A percentile compares a stretch with the other conserved stretches of the same genome.
phyloP scores from a whole-genome alignment of 2,888 invertebrate species.

The Peribatodes rhomboidaria region DNA sequence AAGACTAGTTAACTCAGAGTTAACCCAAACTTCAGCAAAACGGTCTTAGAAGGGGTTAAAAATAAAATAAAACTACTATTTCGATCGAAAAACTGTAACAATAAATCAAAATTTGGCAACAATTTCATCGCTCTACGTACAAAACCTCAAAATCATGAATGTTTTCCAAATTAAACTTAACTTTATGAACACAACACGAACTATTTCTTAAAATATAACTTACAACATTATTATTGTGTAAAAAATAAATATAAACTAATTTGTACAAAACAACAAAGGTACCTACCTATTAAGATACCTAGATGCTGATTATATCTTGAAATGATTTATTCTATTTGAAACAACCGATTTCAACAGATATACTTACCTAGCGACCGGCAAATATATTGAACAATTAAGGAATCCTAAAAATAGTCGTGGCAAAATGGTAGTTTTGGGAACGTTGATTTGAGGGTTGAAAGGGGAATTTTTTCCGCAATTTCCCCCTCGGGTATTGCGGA shows the following conservation, averaged over 20 bases:
- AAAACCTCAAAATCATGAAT: not conserved
- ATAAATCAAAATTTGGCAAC: not conserved
- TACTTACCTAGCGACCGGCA: too few relatives aligned
- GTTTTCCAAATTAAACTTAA: not conserved
- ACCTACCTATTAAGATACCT: constrained; percentile 2
- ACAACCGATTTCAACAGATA: not conserved
- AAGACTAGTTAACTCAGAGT: too few relatives aligned
- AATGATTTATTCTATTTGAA: not conserved
- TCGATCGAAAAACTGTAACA: not conserved
- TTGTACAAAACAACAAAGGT: constrained; percentile 42
- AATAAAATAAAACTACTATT: not conserved
- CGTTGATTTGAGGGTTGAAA: too few relatives aligned
- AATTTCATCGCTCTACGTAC: not conserved
- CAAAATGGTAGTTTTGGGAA: too few relatives aligned
- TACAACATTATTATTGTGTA: constrained; percentile 11
- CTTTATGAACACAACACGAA: constrained; percentile 16
- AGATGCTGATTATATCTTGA: not conserved
- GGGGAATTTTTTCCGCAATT: too few relatives aligned
- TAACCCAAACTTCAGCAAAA: too few relatives aligned
- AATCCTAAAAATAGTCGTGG: too few relatives aligned
- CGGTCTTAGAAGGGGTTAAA: too few relatives aligned
- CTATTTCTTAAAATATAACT: constrained; percentile 7
- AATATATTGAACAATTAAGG: too few relatives aligned
- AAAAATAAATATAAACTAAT: constrained; percentile 46
- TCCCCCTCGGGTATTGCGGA: too few relatives aligned